Conservation (phyloP, 2,113 vertebrate species). For the Petroica traversi region DNA sequence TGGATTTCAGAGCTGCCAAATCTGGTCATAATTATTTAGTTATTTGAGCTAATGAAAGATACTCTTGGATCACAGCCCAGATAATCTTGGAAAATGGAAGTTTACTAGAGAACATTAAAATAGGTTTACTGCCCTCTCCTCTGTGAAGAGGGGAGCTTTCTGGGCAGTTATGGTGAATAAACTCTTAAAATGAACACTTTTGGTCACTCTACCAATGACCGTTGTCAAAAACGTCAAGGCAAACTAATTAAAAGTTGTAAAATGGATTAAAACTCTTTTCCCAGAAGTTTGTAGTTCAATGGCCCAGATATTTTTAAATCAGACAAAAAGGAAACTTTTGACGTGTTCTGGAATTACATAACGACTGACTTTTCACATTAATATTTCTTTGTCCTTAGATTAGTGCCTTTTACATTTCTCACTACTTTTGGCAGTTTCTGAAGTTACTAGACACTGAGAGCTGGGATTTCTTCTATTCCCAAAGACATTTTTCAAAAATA, state of each 20-base stretch:
- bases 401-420: background rate
- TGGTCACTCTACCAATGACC: background rate
- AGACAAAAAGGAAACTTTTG: background rate
- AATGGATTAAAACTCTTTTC: background rate
- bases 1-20: constrained; percentile 46
- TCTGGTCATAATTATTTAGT: constrained; percentile 58
- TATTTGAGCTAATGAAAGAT: constrained; percentile 61
- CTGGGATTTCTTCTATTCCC: background rate
- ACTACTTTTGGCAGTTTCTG: background rate
- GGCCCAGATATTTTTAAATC: background rate
- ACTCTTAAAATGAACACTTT: background rate
- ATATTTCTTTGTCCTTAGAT: constrained; percentile 30
- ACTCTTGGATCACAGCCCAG: constrained; percentile 40
- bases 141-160: background rate
- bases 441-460: background rate
- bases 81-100: constrained; percentile 52
- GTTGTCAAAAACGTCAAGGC: background rate
- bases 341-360: background rate
- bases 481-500: background rate
- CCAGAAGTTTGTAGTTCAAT: background rate
- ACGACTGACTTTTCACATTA: background rate
- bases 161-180: background rate
- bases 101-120: constrained; percentile 36
- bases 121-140: constrained; percentile 17
- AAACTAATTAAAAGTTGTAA: background rate